phyloP scores from a whole-genome alignment of 2,113 vertebrate species.

The Prinia subflava region DNA sequence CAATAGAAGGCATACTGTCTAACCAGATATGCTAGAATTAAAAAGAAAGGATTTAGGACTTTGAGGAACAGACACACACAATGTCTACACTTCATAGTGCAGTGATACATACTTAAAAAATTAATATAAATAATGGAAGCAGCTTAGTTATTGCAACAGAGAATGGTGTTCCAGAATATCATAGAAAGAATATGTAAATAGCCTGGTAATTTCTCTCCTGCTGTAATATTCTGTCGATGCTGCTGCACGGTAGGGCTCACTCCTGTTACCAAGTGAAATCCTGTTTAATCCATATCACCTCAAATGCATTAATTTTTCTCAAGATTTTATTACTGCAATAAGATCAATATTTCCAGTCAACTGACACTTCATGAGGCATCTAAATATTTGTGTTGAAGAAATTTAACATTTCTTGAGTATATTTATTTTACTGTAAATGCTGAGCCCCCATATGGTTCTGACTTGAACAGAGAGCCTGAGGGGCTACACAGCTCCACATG shows the following conservation, averaged over 20 bases:
- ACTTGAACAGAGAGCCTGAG: conserved; percentile 7
- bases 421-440: not conserved
- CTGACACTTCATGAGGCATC: not conserved
- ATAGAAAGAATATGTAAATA: not conserved
- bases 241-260: not conserved
- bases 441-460: conserved; percentile 14
- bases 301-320: not conserved
- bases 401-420: not conserved
- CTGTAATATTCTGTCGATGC: not conserved
- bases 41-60: not conserved
- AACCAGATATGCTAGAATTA: not conserved
- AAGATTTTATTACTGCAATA: not conserved
- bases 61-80: not conserved
- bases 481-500: conserved; percentile 18
- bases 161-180: not conserved
- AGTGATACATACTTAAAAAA: not conserved
- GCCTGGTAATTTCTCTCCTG: not conserved
- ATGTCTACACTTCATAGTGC: not conserved
- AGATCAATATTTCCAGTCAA: not conserved
- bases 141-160: not conserved
- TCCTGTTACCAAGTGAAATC: not conserved
- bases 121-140: not conserved
- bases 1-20: not conserved
- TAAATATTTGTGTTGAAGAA: not conserved
- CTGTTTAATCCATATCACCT: not conserved